phyloP scores from a whole-genome alignment of 2,113 vertebrate genomes.

The Sarotherodon lohbergeri region DNA sequence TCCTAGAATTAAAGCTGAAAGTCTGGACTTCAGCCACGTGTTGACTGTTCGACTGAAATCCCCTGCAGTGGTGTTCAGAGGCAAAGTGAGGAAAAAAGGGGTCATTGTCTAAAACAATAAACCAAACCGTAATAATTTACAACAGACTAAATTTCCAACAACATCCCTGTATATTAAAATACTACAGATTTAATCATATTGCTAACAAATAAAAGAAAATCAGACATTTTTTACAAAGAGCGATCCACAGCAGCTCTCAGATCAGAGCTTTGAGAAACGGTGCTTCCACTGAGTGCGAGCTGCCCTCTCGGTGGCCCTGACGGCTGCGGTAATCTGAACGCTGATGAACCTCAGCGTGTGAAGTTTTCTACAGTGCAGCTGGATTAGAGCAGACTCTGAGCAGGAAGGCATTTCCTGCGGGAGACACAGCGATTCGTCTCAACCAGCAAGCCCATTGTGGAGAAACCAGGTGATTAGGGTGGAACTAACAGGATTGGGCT shows the following conservation, averaged over 20 bases:
- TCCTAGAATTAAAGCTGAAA: not conserved
- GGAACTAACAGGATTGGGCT: conserved; percentile 41
- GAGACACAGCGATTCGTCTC: not conserved
- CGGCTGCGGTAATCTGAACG: not conserved
- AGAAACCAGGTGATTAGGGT: conserved; percentile 41
- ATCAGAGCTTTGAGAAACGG: not conserved
- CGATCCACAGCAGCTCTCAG: not conserved
- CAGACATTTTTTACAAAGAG: not conserved
- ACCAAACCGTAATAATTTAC: not conserved
- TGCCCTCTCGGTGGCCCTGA: not conserved
- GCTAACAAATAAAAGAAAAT: not conserved
- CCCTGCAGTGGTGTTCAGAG: not conserved
- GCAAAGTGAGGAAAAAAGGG: rapidly evolving
- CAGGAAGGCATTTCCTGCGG: not conserved
- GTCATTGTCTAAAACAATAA: not conserved
- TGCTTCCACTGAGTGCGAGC: not conserved
- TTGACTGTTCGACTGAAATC: not conserved
- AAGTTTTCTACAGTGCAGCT: not conserved
- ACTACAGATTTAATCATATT: not conserved
- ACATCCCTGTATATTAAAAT: rapidly evolving
- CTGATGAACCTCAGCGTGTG: not conserved
- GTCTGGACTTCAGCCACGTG: not conserved
- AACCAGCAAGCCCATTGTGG: not conserved
- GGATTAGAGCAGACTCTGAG: not conserved
- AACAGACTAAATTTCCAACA: not conserved